phyloP scores from a whole-genome alignment of 2,797 vertebrate genomes.

The Microctenopoma steveboyesi region DNA sequence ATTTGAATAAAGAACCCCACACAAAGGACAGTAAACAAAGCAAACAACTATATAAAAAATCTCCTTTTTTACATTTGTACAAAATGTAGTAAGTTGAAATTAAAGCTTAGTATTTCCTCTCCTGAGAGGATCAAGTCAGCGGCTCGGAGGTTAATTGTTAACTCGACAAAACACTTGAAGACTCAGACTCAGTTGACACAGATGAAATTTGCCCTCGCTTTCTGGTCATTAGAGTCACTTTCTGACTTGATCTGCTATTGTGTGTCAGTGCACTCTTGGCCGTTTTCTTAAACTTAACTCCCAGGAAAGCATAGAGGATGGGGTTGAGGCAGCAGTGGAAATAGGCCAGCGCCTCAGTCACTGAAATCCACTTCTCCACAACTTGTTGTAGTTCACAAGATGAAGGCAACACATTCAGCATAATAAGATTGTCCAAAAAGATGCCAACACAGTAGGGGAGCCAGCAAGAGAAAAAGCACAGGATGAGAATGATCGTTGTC shows the following conservation, averaged over 20 bases:
- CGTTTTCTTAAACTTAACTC: slow-evolving; percentile 95
- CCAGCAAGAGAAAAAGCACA: slow-evolving; percentile 97
- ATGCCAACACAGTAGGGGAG: slow-evolving; percentile 93
- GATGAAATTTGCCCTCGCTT: slow-evolving; percentile 94
- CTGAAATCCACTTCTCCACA: slow-evolving; percentile 90
- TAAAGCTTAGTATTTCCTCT: slow-evolving; percentile 63
- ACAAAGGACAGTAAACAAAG: slow-evolving; percentile 32
- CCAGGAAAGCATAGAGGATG: slow-evolving; percentile 97
- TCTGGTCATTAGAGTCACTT: slow-evolving; percentile 90
- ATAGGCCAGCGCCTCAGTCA: slow-evolving; percentile 94
- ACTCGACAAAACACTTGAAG: slow-evolving; percentile 96
- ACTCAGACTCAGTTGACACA: slow-evolving; percentile 96
- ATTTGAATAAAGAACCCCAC: slow-evolving; percentile 29
- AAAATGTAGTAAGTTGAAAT: slow-evolving; percentile 75
- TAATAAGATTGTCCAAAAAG: slow-evolving; percentile 89
- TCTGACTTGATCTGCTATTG: slow-evolving; percentile 93
- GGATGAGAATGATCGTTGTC: slow-evolving; percentile 94
- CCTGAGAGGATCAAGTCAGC: slow-evolving; percentile 30
- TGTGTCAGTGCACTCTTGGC: slow-evolving; percentile 89
- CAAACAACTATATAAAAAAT: slow-evolving; percentile 48
- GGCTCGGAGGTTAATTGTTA: slow-evolving; percentile 77
- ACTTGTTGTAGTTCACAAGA: slow-evolving; percentile 85
- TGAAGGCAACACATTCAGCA: slow-evolving; percentile 82
- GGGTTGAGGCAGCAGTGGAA: slow-evolving; percentile 99
- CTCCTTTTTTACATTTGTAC: slow-evolving; percentile 74